These are phyloP conservation scores for Platygyra sinensis DNA, from an alignment of 64 coral and sea anemone genomes.

Conservation along the genomic window DNA sequence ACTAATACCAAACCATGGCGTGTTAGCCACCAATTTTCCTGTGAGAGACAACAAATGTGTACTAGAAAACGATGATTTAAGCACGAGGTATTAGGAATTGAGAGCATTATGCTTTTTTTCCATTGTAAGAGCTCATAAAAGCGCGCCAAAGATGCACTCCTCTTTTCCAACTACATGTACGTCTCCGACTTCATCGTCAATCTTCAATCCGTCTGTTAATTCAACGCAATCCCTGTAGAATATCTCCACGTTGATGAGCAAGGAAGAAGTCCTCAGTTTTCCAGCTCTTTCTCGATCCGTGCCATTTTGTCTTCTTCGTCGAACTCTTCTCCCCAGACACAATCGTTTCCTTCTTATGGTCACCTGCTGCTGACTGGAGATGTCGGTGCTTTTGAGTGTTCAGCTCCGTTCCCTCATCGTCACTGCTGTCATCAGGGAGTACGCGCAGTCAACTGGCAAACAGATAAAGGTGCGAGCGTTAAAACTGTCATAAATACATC, in stretches of 20 bases:
- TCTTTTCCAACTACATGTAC: not conserved
- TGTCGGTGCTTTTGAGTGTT: not conserved
- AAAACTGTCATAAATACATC: not conserved
- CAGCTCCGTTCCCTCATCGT: not conserved
- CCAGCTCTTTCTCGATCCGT: constrained; percentile 31
- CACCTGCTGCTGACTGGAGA: not conserved
- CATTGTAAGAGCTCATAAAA: not conserved
- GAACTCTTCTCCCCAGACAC: not conserved
- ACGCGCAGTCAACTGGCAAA: constrained; percentile 15
- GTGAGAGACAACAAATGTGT: constrained; percentile 11
- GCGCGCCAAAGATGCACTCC: not conserved
- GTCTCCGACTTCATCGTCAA: not conserved
- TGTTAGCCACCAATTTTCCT: not conserved
- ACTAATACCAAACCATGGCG: not conserved
- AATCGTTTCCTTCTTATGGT: not conserved
- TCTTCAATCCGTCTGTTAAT: not conserved
- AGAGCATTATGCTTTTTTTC: not conserved
- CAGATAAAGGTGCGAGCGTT: not conserved
- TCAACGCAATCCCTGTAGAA: not conserved
- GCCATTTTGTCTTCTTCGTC: constrained; percentile 26
- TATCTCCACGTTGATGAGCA: not conserved
- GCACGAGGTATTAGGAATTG: not conserved
- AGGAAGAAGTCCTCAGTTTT: constrained; percentile 4
- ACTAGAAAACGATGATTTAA: not conserved
- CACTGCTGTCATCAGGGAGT: constrained; percentile 34